Conservation (phyloP, 2,113 vertebrate genomes). For the Lates calcarifer region DNA sequence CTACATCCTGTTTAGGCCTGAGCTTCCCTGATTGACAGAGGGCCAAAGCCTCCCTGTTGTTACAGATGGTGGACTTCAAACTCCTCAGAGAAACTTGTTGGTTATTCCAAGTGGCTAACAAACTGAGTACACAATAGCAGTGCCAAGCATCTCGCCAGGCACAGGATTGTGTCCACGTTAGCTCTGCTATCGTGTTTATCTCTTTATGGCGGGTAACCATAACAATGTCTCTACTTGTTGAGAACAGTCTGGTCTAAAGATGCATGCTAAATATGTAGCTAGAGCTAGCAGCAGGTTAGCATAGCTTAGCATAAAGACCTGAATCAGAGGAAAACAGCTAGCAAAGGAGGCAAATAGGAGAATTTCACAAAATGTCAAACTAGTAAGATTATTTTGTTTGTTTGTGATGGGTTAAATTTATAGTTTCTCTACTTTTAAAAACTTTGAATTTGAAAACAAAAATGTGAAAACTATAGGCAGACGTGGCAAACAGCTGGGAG, state of each 20-base stretch:
- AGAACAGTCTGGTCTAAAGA: background rate
- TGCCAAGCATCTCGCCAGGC: background rate
- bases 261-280: too few species aligned
- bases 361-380: constrained; percentile 1
- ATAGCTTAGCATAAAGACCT: too few species aligned
- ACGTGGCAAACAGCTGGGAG: constrained; percentile 56
- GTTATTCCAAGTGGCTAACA: constrained; percentile 55
- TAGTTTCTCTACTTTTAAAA: background rate
- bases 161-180: constrained; percentile 15
- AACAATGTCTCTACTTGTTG: background rate
- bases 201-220: constrained; percentile 35
- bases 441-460: constrained; percentile 21
- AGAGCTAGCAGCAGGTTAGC: background rate
- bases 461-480: constrained; percentile 21
- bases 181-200: background rate
- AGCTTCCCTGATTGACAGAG: constrained; percentile 16
- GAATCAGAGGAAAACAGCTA: background rate
- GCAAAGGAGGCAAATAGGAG: background rate
- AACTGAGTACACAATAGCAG: constrained; percentile 18
- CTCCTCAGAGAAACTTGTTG: constrained; percentile 20
- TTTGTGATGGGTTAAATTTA: background rate
- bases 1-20: constrained; percentile 7
- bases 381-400: background rate
- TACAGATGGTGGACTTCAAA: constrained; percentile 59
- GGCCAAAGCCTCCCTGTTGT: constrained; percentile 4